Evolutionary conservation across 2,113 vertebrate species (phyloP).

Genomic region (Vulpes lagopus): DNA sequence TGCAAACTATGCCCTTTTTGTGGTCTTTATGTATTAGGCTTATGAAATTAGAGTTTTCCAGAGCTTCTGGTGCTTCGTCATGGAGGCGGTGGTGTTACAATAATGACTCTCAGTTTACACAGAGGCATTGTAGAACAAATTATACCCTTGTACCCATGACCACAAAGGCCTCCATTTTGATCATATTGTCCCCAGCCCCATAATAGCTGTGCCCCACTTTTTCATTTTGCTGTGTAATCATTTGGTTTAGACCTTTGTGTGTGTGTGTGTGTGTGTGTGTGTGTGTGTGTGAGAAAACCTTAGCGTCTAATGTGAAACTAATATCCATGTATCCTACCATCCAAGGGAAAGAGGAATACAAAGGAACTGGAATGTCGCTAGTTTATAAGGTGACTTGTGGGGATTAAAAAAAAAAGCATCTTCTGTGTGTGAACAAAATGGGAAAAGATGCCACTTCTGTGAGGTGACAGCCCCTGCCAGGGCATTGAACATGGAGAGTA

Average conservation of each 20-base stretch:
- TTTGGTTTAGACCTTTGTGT: neutral
- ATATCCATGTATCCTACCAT: neutral
- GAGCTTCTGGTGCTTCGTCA: neutral
- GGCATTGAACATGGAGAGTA: neutral
- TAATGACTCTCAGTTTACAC: neutral
- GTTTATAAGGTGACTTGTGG: neutral
- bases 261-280: neutral
- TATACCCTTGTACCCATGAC: neutral
- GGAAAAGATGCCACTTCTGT: neutral
- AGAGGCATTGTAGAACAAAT: neutral
- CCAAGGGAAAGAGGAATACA: neutral
- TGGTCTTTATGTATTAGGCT: neutral
- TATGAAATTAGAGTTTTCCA: neutral
- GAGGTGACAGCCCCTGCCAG: neutral
- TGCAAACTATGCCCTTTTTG: neutral
- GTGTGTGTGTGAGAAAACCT: neutral
- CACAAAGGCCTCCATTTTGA: neutral
- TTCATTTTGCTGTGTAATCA: conserved; percentile 13
- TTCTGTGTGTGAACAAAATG: neutral
- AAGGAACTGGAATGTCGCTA: neutral
- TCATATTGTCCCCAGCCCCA: neutral
- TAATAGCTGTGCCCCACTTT: neutral
- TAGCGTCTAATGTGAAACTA: conserved; percentile 25
- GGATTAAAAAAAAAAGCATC: neutral
- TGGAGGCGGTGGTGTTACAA: neutral